These are phyloP conservation scores for Stegostoma tigrinum DNA, from an alignment of 2,113 vertebrate species.

Conservation along the genomic window DNA sequence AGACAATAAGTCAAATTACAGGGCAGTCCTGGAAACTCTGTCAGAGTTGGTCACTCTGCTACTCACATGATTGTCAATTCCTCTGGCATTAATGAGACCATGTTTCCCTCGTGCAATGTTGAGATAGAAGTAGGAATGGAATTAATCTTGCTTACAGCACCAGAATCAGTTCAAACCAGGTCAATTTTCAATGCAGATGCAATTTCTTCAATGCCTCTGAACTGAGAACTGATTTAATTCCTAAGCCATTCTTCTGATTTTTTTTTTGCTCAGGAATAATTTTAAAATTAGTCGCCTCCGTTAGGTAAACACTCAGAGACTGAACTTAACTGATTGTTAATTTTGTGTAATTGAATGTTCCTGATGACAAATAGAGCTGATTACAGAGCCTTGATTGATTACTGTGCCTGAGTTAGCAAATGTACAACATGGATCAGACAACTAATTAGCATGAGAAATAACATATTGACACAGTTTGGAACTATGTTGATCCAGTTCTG, in stretches of 20 bases:
- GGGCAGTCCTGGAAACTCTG: no score
- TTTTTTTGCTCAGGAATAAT: not conserved
- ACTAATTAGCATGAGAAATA: conserved; percentile 25
- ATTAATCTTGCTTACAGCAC: not conserved
- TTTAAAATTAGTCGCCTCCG: not conserved
- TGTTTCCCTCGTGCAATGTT: not conserved
- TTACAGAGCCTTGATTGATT: not conserved
- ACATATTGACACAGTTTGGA: not conserved
- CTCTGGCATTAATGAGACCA: not conserved
- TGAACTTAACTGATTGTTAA: not conserved
- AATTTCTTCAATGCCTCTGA: not conserved
- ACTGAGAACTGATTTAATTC: not conserved
- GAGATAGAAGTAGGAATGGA: not conserved
- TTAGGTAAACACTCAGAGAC: not conserved
- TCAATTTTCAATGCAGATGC: not conserved
- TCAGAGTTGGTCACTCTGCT: no score
- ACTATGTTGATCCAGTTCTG: not conserved
- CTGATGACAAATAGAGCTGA: not conserved
- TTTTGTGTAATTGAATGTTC: conserved; percentile 2
- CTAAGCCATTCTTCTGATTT: not conserved
- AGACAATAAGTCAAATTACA: no score
- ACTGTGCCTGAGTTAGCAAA: not conserved
- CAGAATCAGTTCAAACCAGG: not conserved
- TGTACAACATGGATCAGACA: not conserved
- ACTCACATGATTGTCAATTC: not conserved